Conservation (phyloP, 2,113 vertebrate genomes). For the Myotis brandtii region DNA sequence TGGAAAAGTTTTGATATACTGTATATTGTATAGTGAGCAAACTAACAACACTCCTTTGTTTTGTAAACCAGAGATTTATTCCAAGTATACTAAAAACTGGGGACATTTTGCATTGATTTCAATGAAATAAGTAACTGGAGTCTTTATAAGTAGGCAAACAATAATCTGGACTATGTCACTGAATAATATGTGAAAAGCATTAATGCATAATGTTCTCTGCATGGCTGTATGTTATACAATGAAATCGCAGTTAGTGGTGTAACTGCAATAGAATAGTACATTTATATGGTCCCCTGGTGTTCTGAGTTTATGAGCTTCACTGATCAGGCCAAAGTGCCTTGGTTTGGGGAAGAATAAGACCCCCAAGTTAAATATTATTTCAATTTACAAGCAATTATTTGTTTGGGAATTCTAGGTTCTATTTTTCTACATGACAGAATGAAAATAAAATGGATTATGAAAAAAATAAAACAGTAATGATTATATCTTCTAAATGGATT, state of each 20-base stretch:
- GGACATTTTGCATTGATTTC: neutral
- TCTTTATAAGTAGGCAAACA: neutral
- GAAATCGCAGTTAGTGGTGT: neutral
- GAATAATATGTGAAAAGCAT: neutral
- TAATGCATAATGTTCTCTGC: neutral
- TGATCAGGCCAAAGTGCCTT: slow-evolving; percentile 14
- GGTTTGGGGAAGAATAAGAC: neutral
- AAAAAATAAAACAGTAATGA: slow-evolving; percentile 8
- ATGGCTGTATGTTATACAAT: neutral
- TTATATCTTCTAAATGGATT: neutral
- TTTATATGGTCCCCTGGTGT: neutral
- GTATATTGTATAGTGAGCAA: neutral
- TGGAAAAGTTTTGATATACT: neutral
- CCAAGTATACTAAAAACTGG: neutral
- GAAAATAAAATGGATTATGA: slow-evolving; percentile 7
- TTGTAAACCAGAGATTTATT: neutral
- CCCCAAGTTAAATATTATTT: slow-evolving; percentile 46
- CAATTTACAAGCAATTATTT: slow-evolving; percentile 30
- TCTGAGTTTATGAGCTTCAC: slow-evolving; percentile 22
- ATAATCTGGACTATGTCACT: neutral
- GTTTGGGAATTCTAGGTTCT: neutral
- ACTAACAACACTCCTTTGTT: neutral
- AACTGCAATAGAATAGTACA: neutral
- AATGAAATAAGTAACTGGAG: neutral
- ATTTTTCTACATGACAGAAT: neutral